Base-by-base conservation (phyloP, 2,888 invertebrate species). In the Geophilus truncorum region DNA sequence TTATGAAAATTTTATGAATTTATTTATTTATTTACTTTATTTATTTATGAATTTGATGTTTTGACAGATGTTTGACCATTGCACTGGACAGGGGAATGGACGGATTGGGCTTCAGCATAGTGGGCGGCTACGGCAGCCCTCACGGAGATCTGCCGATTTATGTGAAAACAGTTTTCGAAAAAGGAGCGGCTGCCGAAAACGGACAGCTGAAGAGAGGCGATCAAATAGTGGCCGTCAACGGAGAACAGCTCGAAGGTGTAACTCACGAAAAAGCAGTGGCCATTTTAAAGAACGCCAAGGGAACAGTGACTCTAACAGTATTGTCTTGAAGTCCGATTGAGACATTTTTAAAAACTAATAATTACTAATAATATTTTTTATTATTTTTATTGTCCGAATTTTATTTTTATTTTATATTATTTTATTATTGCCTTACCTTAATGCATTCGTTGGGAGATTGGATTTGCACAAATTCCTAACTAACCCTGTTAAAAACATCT, bases 101-200 rank as follows among this genome's bases (percentile, higher is more conserved):
- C 80, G 90, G 90, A 4, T 87, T 90, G 45, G 90, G 90, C 18
- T 90, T 90, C 85, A 89, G 89, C 80, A 89, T 90, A 40, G 90
- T 90, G 0, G 90, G 90, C 25, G 90, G 87, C 36, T 85, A 85
- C 80, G 88, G 88, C 79, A 88, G 88, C 82, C 89, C 89, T 4
- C 89, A 89, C 83, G 90, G 90, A 0, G 88, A 90, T 84, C 85
- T 90, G 80, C 90, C 90, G 5, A 89, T 90, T 83, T 90, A 89
- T 84, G 87, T 88, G 34, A 88, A 88, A 83, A 88, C 87, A 12
- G 88, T 88, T 79, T 88, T 87, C 82, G 86, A 86, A 51, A 86
- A 85, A 76, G 87, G 87, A 62, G 87, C 87, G 15, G 86, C 87
- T 45, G 86, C 87, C 70, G 84, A 85, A 28, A 85, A 85, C 62